Conservation (phyloP, 2,113 vertebrate genomes). For the Marmota monax region DNA sequence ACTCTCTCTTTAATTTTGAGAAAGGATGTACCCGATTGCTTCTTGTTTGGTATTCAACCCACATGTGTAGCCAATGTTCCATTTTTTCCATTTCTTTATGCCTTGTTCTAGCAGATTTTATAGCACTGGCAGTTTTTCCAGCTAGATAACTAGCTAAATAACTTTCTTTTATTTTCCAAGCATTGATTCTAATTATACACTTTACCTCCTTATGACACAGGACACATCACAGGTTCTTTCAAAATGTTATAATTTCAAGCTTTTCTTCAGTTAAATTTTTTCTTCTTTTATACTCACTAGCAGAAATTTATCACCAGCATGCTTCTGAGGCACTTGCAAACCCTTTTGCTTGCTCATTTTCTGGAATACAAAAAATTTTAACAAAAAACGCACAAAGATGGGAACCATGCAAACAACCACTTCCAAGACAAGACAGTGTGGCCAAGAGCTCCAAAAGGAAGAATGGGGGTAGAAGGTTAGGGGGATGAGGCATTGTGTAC, state of each 20-base stretch:
- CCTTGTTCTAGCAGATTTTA: neutral
- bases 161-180: neutral
- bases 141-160: neutral
- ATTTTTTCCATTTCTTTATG: neutral
- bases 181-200: neutral
- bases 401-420: neutral
- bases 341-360: conserved; percentile 5
- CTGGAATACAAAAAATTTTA: conserved; percentile 37
- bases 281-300: neutral
- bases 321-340: neutral
- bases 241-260: neutral
- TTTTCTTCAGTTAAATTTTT: neutral
- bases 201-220: neutral
- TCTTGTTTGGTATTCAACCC: neutral
- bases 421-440: neutral
- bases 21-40: neutral
- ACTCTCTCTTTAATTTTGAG: conserved; percentile 25
- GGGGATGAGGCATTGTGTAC: neutral
- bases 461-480: neutral
- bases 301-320: conserved; percentile 34
- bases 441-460: neutral
- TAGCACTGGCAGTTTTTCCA: neutral
- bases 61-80: neutral
- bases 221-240: neutral
- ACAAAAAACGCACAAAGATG: neutral